These are phyloP conservation scores for Oreonectes daqikongensis DNA, from an alignment of 2,797 vertebrate genomes.

Conservation along the genomic window DNA sequence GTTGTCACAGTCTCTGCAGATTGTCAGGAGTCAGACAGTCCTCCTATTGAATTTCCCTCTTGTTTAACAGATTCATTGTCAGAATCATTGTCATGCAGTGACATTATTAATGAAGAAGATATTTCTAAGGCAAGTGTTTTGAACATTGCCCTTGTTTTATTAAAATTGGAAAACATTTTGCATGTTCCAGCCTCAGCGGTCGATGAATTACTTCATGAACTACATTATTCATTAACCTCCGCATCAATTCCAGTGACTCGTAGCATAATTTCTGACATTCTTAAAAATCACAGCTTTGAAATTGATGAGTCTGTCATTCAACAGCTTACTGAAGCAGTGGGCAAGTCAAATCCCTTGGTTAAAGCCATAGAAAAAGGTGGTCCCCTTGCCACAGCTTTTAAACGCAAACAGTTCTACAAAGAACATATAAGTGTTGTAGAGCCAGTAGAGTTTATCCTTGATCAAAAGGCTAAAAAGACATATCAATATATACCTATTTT, in stretches of 20 bases:
- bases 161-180: conserved; percentile 19
- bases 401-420: conserved; percentile 9
- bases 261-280: conserved; percentile 20
- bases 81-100: neutral
- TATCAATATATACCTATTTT: conserved; percentile 9
- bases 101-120: neutral
- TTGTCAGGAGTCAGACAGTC: neutral
- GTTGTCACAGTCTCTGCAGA: conserved; percentile 1
- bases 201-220: conserved; percentile 13
- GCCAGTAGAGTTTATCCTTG: conserved; percentile 10
- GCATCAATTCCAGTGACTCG: neutral
- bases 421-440: neutral
- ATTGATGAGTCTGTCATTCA: conserved; percentile 19
- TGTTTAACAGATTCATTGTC: neutral
- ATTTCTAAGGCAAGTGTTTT: neutral
- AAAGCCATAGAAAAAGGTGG: conserved; percentile 18
- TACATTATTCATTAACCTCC: conserved; percentile 11
- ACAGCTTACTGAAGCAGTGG: conserved; percentile 7
- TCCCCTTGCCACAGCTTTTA: conserved; percentile 2
- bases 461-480: neutral
- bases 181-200: conserved; percentile 1
- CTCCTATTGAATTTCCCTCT: neutral
- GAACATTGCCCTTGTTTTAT: conserved; percentile 24
- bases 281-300: conserved; percentile 9
- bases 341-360: conserved; percentile 22